Evolutionary conservation across 2,888 invertebrate species (phyloP).

Genomic region (Scrobipalpa costella): DNA sequence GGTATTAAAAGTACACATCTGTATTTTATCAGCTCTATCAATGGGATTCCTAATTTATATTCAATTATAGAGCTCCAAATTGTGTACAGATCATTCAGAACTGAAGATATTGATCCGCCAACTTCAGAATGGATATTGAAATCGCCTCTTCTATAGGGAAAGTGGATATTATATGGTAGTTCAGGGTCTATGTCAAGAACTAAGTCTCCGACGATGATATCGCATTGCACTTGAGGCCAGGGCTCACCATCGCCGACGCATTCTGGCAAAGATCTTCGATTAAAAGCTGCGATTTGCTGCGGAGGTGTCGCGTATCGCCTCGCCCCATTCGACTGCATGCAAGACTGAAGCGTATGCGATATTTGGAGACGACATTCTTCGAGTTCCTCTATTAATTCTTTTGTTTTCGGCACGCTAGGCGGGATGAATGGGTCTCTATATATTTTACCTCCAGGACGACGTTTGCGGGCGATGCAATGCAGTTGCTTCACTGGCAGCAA

Average conservation of each 20-base stretch:
- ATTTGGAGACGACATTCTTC: slow-evolving; percentile 92
- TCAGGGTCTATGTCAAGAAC: slow-evolving; percentile 85
- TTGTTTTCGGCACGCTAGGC: slow-evolving; percentile 82
- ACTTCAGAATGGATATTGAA: slow-evolving; percentile 91
- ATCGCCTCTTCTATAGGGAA: slow-evolving; percentile 93
- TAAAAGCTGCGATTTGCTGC: slow-evolving; percentile 94
- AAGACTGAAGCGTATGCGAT: slow-evolving; percentile 92
- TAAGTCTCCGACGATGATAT: slow-evolving; percentile 89
- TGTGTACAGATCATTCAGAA: slow-evolving; percentile 91
- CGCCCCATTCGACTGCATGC: slow-evolving; percentile 90
- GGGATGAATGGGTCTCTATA: slow-evolving; percentile 85
- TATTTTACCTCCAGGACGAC: slow-evolving; percentile 76
- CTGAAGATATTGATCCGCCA: slow-evolving; percentile 92
- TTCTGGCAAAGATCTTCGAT: slow-evolving; percentile 89
- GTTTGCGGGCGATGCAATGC: slow-evolving; percentile 91
- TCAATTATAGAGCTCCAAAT: slow-evolving; percentile 94
- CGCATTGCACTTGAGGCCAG: slow-evolving; percentile 83
- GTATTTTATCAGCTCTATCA: slow-evolving; percentile 87
- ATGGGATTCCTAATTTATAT: slow-evolving; percentile 87
- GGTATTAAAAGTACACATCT: slow-evolving; percentile 94
- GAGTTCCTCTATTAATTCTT: slow-evolving; percentile 87
- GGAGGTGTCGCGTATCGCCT: slow-evolving; percentile 92
- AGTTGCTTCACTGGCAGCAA: slow-evolving; percentile 91
- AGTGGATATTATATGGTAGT: slow-evolving; percentile 91
- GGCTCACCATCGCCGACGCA: slow-evolving; percentile 79